Evolutionary conservation across 2,113 vertebrate species (phyloP), one percentile per base, ranked within the genome.

Genomic region (Bubo blakistoni): DNA sequence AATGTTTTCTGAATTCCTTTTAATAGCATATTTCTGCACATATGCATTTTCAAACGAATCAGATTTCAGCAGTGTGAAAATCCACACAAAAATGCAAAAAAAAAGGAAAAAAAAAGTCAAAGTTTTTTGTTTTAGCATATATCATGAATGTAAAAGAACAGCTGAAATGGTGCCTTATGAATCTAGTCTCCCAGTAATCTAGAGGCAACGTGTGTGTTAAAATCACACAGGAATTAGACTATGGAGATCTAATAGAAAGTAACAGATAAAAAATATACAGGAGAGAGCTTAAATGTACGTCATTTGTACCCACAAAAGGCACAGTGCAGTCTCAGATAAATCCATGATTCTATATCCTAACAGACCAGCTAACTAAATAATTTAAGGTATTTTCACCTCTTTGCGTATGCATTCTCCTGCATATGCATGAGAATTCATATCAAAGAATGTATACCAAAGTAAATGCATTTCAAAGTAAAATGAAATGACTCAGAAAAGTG

Each of bases 21-120:
- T 72, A 62, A 82, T 11, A 86, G 7, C 16, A 17, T 81, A 82
- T 49, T 87, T 92, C 38, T 92, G 40, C 42, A 74, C 19, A 42
- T 47, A 29, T 30, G 3, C 84, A 72, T 92, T 90, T 94, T 76
- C 24, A 80, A 81, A 62, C 77, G 34, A 92, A 32, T 81, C 30
- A 24, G 36, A 69, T 95, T 80, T 95, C 52, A 92, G 44, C 46
- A 88, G 22, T 63, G 51, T 86, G 78, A 91, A 93, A 88, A 96
- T 22, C 6, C 0, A 19, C 46, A 81, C 32, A 84, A 6, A 51
- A 36, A 4, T 42, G 7, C 13, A 26, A n/a, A 81, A 59, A 40
- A 14, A 3, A 7, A 4, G 7, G 29, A 40, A 52, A 36, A 36
- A 29, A 26, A 40, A 55, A 7, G 24, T 62, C 12, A 7, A 44